phyloP scores from a whole-genome alignment of 2,888 invertebrate genomes.

The Blastobasis lacticolella region DNA sequence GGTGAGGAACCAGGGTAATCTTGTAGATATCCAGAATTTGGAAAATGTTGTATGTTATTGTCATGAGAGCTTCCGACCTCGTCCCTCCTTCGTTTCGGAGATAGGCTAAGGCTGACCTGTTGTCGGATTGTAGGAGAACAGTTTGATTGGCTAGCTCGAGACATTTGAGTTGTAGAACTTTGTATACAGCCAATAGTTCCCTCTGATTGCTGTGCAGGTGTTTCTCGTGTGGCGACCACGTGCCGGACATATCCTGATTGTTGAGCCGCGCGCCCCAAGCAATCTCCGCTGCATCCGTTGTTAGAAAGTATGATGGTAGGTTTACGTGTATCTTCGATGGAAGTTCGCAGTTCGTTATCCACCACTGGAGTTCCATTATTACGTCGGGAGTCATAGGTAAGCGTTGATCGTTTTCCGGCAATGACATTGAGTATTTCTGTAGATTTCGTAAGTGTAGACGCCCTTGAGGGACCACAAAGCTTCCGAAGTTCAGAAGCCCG shows the following conservation, averaged over 20 bases:
- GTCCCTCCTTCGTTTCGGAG: background rate
- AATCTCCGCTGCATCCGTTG: slow-evolving; percentile 4
- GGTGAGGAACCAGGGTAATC: too few relatives aligned
- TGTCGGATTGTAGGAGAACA: slow-evolving; percentile 6
- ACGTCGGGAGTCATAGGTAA: background rate
- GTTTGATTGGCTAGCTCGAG: slow-evolving; percentile 5
- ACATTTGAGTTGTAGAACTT: slow-evolving; percentile 1
- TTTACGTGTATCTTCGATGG: slow-evolving; percentile 5
- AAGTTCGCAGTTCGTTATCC: background rate
- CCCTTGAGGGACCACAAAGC: slow-evolving; percentile 9
- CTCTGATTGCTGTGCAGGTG: slow-evolving; percentile 8
- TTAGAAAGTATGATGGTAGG: slow-evolving; percentile 2
- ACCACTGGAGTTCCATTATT: background rate
- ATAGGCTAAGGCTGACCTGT: slow-evolving; percentile 1
- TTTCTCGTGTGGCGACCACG: slow-evolving; percentile 6
- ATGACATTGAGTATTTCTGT: slow-evolving; percentile 1
- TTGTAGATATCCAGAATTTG: too few relatives aligned
- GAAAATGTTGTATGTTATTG: background rate
- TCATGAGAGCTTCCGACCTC: background rate
- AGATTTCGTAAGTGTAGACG: slow-evolving; percentile 7
- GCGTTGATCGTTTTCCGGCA: background rate
- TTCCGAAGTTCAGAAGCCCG: slow-evolving; percentile 11
- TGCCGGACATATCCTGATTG: slow-evolving; percentile 2
- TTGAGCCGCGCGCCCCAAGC: slow-evolving; percentile 11
- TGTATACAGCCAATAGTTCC: slow-evolving; percentile 5